These are phyloP conservation scores for Esox masquinongy DNA, from an alignment of 2,797 vertebrate genomes.

Conservation along the genomic window DNA sequence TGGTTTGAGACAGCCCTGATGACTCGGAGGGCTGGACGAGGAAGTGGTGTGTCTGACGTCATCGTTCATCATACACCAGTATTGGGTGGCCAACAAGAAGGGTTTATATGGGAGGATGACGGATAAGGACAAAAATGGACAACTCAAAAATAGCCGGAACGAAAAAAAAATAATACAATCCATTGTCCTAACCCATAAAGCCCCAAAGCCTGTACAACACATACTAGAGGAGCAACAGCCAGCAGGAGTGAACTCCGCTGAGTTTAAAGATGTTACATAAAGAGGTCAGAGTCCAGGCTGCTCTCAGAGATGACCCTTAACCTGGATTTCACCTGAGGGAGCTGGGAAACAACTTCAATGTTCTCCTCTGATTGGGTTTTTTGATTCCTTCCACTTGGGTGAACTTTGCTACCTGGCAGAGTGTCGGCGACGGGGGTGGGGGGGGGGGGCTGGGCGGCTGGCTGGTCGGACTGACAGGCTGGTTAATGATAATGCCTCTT, in stretches of 20 bases:
- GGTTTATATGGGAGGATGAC: background rate
- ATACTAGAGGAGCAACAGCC: background rate
- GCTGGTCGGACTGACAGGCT: conserved; percentile 17
- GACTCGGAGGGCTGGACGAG: background rate
- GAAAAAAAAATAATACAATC: background rate
- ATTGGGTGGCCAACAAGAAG: background rate
- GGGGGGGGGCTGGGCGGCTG: background rate
- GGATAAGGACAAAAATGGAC: background rate
- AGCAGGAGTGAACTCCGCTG: background rate
- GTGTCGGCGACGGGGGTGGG: background rate
- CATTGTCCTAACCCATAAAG: background rate
- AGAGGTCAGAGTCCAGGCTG: background rate
- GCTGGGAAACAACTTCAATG: background rate
- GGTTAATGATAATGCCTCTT: conserved; percentile 52
- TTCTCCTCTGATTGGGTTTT: background rate
- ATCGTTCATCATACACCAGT: background rate
- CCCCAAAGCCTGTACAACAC: background rate
- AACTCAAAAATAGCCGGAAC: background rate
- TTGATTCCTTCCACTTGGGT: background rate
- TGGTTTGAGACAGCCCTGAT: background rate
- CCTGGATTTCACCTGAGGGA: background rate
- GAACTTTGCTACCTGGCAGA: background rate
- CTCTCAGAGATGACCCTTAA: background rate
- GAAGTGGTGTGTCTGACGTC: background rate
- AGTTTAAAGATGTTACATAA: background rate